These are phyloP conservation scores for Epinephelus malabaricus DNA, from an alignment of 2,797 vertebrate genomes.

Conservation along the genomic window DNA sequence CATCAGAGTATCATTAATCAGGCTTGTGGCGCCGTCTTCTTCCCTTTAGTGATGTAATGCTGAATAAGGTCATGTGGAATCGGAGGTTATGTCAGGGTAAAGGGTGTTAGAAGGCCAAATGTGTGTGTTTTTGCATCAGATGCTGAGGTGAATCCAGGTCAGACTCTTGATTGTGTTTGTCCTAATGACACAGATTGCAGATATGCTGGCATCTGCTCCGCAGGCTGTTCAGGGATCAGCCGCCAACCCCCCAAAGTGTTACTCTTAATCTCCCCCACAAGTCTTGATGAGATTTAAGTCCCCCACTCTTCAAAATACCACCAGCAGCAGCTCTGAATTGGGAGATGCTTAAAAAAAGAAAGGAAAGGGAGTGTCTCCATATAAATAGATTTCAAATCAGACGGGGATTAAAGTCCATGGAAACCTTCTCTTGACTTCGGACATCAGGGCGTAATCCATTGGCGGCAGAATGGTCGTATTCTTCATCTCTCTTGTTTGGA, in stretches of 20 bases:
- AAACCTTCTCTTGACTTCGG: constrained; percentile 52
- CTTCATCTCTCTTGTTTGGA: constrained; percentile 44
- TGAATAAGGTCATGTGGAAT: neutral
- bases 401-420: constrained; percentile 59
- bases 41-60: neutral
- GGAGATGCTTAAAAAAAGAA: constrained; percentile 5
- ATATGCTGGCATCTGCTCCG: constrained; percentile 6
- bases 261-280: constrained; percentile 64
- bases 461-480: constrained; percentile 1
- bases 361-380: constrained; percentile 22
- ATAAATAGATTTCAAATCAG: constrained; percentile 63
- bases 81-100: neutral
- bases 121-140: constrained; percentile 18
- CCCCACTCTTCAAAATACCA: constrained; percentile 54
- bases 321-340: constrained; percentile 35
- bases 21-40: neutral
- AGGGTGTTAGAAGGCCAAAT: neutral
- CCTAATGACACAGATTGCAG: constrained; percentile 63
- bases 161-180: constrained; percentile 55
- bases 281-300: constrained; percentile 68
- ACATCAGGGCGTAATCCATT: constrained; percentile 47
- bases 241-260: constrained; percentile 54
- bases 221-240: constrained; percentile 67
- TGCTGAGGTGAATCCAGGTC: constrained; percentile 46
- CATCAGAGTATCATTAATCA: neutral